Conservation (phyloP, 2,797 vertebrate species). For the Squalus acanthias region DNA sequence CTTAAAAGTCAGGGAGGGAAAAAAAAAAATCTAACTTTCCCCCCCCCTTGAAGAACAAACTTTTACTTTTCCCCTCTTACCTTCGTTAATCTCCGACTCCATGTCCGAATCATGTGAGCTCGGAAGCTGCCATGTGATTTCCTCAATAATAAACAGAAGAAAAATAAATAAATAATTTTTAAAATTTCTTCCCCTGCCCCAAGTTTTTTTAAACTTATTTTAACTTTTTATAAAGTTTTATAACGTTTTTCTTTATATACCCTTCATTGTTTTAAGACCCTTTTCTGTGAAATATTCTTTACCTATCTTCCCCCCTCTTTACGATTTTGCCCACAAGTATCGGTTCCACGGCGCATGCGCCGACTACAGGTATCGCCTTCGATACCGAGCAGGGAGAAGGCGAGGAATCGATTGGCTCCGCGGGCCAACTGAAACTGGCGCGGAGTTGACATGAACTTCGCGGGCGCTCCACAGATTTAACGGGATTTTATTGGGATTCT, state of each 20-base stretch:
- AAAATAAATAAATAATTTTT: neutral
- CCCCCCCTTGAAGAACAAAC: neutral
- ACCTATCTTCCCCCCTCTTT: neutral
- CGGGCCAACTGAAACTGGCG: neutral
- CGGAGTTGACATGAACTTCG: neutral
- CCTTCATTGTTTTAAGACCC: too few species aligned
- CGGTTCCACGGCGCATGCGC: neutral
- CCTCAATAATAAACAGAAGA: neutral
- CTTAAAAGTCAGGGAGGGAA: too few species aligned
- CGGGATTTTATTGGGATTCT: neutral
- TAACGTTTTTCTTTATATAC: too few species aligned
- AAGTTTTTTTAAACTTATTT: too few species aligned
- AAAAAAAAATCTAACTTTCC: neutral
- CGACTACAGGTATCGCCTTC: neutral
- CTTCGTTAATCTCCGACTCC: conserved; percentile 1
- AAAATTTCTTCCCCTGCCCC: neutral
- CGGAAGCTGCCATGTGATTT: neutral
- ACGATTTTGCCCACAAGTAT: neutral
- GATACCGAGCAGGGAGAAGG: neutral
- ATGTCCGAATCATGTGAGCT: conserved; percentile 15
- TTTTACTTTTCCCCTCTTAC: neutral
- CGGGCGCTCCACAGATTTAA: neutral
- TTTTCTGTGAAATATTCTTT: too few species aligned
- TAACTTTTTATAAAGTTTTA: too few species aligned
- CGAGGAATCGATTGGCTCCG: too few species aligned